phyloP scores from a whole-genome alignment of 2,113 vertebrate species.

The Aphyosemion australe region DNA sequence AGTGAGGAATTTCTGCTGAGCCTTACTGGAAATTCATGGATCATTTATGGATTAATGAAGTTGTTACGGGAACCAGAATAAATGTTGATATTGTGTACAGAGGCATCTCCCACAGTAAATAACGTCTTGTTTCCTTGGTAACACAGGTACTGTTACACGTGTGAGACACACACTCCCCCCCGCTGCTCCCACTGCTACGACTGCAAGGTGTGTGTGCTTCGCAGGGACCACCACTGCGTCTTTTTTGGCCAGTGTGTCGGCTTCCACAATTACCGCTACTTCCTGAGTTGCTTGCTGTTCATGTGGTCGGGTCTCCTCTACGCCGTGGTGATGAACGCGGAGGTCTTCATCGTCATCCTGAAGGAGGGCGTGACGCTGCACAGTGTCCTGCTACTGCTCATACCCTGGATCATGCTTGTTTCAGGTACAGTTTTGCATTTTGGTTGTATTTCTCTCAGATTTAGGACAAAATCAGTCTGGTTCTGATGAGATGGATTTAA shows the following conservation, averaged over 20 bases:
- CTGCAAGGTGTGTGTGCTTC: slow-evolving; percentile 87
- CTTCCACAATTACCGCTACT: slow-evolving; percentile 86
- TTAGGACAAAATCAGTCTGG: too few species aligned
- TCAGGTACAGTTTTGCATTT: slow-evolving; percentile 73
- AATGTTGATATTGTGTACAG: too few species aligned
- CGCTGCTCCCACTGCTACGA: slow-evolving; percentile 88
- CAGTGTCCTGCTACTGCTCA: slow-evolving; percentile 82
- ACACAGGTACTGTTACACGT: slow-evolving; percentile 87
- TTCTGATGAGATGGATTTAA: not conserved
- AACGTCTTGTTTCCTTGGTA: not conserved
- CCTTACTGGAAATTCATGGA: too few species aligned
- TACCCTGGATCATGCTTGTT: slow-evolving; percentile 92
- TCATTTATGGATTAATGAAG: too few species aligned
- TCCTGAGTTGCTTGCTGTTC: slow-evolving; percentile 85
- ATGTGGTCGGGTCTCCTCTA: slow-evolving; percentile 84
- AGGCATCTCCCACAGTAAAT: not conserved
- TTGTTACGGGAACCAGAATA: too few species aligned
- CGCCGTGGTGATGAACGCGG: slow-evolving; percentile 85
- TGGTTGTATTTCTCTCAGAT: not conserved
- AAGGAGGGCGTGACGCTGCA: slow-evolving; percentile 84
- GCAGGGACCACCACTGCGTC: slow-evolving; percentile 90
- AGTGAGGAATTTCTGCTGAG: too few species aligned
- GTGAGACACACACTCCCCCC: slow-evolving; percentile 87
- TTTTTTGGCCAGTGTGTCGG: slow-evolving; percentile 90
- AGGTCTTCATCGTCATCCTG: slow-evolving; percentile 84